Evolutionary conservation across 2,888 invertebrate genomes (phyloP).

Genomic region (Venusia cambrica): DNA sequence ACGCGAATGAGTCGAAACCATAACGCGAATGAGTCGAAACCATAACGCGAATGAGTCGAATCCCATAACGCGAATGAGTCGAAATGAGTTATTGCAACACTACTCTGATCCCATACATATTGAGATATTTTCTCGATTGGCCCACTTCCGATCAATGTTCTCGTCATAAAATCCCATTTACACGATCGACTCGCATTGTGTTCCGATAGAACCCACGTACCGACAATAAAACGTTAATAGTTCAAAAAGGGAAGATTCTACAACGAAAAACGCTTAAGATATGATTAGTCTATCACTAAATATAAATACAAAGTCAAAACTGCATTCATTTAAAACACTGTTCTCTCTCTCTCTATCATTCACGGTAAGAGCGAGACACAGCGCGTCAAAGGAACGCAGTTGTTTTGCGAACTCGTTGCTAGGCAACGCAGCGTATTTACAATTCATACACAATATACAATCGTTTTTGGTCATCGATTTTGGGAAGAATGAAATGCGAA

Average conservation of each 20-base stretch:
- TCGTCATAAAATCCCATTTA: slow-evolving; percentile 51
- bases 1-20: slow-evolving; percentile 32
- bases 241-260: slow-evolving; percentile 53
- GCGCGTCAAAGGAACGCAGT: slow-evolving; percentile 25
- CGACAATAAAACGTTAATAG: slow-evolving; percentile 37
- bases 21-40: slow-evolving; percentile 32
- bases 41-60: slow-evolving; percentile 31
- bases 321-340: slow-evolving; percentile 21
- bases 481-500: slow-evolving; percentile 56
- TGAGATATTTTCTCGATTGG: slow-evolving; percentile 72
- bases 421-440: slow-evolving; percentile 58
- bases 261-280: slow-evolving; percentile 70
- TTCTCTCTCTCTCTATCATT: slow-evolving; percentile 2
- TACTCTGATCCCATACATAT: slow-evolving; percentile 72
- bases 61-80: slow-evolving; percentile 32
- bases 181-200: slow-evolving; percentile 48
- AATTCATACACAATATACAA: slow-evolving; percentile 51
- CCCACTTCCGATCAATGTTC: slow-evolving; percentile 59
- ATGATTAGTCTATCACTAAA: slow-evolving; percentile 72
- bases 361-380: slow-evolving; percentile 12
- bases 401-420: slow-evolving; percentile 45
- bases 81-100: slow-evolving; percentile 56
- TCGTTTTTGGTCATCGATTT: slow-evolving; percentile 69
- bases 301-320: slow-evolving; percentile 32
- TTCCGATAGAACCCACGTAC: slow-evolving; percentile 43